phyloP scores from a whole-genome alignment of 2,888 invertebrate species.

The Fragum sueziense region DNA sequence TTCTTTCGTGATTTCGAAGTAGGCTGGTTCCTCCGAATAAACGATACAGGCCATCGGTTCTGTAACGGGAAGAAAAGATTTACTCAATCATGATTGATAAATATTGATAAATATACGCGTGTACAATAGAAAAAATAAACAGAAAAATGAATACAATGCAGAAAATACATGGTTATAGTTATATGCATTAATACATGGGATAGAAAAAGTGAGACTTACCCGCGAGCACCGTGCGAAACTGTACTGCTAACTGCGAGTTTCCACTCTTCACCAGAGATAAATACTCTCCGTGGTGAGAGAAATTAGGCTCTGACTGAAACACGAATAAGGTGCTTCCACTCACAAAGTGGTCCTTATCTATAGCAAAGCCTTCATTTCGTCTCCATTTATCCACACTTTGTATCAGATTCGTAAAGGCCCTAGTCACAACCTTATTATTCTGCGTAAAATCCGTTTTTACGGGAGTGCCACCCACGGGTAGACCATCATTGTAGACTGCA shows the following conservation, averaged over 20 bases:
- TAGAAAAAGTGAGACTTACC: constrained; percentile 15
- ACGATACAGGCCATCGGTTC: constrained; percentile 35
- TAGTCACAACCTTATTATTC: not conserved
- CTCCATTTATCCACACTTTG: constrained; percentile 27
- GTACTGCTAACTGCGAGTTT: constrained; percentile 22
- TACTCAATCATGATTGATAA: too few relatives aligned
- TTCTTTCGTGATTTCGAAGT: constrained; percentile 27
- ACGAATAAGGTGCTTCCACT: constrained; percentile 30
- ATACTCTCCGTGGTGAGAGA: constrained; percentile 12
- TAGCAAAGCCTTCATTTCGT: constrained; percentile 22
- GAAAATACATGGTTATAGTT: not conserved
- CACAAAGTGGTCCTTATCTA: constrained; percentile 25
- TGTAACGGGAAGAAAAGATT: constrained; percentile 25
- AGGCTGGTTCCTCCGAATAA: too few relatives aligned
- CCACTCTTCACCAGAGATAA: constrained; percentile 32
- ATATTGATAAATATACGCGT: too few relatives aligned
- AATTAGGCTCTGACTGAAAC: constrained; percentile 20
- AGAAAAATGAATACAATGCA: not conserved
- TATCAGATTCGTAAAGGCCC: constrained; percentile 30
- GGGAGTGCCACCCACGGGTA: constrained; percentile 33
- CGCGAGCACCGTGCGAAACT: constrained; percentile 24
- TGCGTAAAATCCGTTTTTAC: constrained; percentile 9
- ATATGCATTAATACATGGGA: not conserved
- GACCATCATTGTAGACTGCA: constrained; percentile 10
- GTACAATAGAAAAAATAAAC: not conserved